phyloP scores from a whole-genome alignment of 2,888 invertebrate species.

The Oxycera nigricornis region DNA sequence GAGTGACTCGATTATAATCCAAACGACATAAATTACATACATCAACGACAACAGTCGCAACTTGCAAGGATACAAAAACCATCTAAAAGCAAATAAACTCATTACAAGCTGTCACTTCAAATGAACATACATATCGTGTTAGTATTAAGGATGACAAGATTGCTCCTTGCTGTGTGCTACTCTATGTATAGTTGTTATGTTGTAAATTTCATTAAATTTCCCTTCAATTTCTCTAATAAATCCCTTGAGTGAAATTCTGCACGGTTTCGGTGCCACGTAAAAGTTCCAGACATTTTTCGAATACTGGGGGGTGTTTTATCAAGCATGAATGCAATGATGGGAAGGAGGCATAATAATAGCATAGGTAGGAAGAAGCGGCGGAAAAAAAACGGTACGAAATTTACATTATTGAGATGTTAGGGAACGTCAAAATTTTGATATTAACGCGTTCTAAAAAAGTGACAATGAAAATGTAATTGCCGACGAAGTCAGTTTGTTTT shows the following conservation, averaged over 20 bases:
- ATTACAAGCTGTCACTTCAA: conserved; percentile 17
- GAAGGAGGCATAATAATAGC: too few species aligned
- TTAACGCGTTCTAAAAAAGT: not conserved
- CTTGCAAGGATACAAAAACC: too few species aligned
- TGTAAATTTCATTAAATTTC: conserved; percentile 33
- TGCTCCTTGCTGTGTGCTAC: not conserved
- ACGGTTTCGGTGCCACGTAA: not conserved
- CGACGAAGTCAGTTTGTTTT: not conserved
- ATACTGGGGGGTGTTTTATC: not conserved
- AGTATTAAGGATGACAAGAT: not conserved
- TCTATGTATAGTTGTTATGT: too few species aligned
- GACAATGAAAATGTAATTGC: not conserved
- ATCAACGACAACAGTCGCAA: too few species aligned
- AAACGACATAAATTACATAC: too few species aligned
- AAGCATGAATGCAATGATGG: not conserved
- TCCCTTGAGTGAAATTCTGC: conserved; percentile 14
- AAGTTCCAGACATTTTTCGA: not conserved
- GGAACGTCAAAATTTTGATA: not conserved
- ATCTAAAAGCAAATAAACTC: conserved; percentile 25
- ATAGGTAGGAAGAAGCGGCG: not conserved
- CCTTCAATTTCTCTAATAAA: conserved; percentile 26
- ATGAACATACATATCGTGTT: not conserved
- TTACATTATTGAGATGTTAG: not conserved
- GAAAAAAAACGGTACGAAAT: not conserved
- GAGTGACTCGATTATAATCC: too few species aligned